Evolutionary conservation across 2,888 invertebrate species (phyloP), one percentile per base, ranked within the genome.

Genomic region (Spilarctia lutea): DNA sequence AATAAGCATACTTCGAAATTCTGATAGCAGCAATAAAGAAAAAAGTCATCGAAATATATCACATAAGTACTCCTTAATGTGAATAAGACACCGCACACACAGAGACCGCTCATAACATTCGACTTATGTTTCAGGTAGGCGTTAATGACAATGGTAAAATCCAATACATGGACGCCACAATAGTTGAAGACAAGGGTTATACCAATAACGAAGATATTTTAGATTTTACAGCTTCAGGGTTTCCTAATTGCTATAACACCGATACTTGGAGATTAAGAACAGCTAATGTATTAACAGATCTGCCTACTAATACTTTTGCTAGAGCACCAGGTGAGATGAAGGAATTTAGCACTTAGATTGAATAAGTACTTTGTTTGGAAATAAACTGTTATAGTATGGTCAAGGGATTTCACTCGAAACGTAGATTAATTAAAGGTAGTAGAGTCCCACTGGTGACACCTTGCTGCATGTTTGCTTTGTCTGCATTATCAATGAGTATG

Each of bases 271-370:
- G 92, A 63, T 83, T 96, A 2, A 94, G 87, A 71, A 90, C 90
- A 2, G 94, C 90, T 1, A 81, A 87, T 65, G 96, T 97, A 0
- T 88, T 96, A 30, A 97, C 98, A 0, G 97, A 98, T 86, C 91
- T 96, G 0, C 96, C 98, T 0, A 94, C 96, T 1, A 97, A 97
- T 81, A 97, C 97, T 0, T 97, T 96, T 71, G 97, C 97, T 78
- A 94, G 98, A 85, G 97, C 97, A 4, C 98, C 97, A 82, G 97
- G 97, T 96, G 71, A 69, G 27, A 16, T 60, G 18, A 7, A 8
- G 8, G 18, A 18, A 63, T 63, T 7, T 63, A 6, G 7, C 16
- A 27, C 30, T 63, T 6, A 30, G 2, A 13, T 60, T 13, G n/a
- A 13, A 6, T 2, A n/a, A n/a, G n/a, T 27, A 4, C 1, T 30